A percentile compares a stretch with the other conserved stretches of the same genome.
phyloP scores from a whole-genome alignment of 2,888 invertebrate genomes.

The Athripsodes cinereus region DNA sequence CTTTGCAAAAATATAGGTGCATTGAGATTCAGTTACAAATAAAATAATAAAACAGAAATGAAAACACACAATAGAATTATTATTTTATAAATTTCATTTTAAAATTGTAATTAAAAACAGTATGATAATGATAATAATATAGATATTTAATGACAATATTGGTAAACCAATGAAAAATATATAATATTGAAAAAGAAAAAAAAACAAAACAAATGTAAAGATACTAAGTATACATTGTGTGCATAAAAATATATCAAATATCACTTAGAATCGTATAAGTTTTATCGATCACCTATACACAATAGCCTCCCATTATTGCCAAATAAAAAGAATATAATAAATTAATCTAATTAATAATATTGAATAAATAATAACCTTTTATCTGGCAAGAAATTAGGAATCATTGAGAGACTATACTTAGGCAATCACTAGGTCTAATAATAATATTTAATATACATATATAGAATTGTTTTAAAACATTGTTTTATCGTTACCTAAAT shows the following conservation, averaged over 20 bases:
- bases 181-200: background rate
- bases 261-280: constrained; percentile 26
- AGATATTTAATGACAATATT: no score
- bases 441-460: constrained; percentile 7
- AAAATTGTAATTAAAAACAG: no score
- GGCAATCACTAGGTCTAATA: constrained; percentile 24
- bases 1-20: no score
- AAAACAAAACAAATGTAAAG: background rate
- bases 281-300: constrained; percentile 24
- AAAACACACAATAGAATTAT: no score
- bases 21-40: no score
- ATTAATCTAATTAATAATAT: constrained; percentile 5
- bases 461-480: background rate
- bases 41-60: no score
- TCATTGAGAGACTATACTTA: constrained; percentile 10
- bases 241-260: constrained; percentile 20
- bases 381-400: constrained; percentile 28
- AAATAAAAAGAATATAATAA: constrained; percentile 26
- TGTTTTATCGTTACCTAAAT: constrained; percentile 22
- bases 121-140: no score
- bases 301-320: constrained; percentile 24
- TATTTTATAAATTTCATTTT: no score
- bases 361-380: constrained; percentile 24
- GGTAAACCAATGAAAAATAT: no score
- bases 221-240: constrained; percentile 13